Conservation (phyloP, 2,797 vertebrate species). For the Artibeus jamaicensis region DNA sequence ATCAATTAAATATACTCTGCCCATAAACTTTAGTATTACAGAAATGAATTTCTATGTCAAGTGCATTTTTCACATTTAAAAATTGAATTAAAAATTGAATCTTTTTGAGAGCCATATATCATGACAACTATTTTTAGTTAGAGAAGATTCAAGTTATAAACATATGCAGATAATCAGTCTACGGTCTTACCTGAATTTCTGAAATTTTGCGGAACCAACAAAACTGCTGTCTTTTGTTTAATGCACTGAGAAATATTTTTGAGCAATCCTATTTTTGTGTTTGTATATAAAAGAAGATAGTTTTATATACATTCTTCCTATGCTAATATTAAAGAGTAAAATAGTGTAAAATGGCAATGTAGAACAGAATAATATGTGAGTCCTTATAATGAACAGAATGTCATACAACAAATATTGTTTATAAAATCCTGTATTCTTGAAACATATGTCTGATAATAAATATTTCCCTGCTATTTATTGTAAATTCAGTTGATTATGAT, state of each 20-base stretch:
- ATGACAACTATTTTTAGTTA: neutral
- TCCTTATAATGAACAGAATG: neutral
- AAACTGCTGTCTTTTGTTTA: neutral
- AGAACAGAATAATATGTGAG: neutral
- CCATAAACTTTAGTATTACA: neutral
- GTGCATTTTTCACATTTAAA: neutral
- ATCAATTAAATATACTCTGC: neutral
- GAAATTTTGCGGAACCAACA: neutral
- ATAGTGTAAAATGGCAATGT: neutral
- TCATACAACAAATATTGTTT: neutral
- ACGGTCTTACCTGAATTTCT: neutral
- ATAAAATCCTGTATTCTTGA: neutral
- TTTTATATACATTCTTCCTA: neutral
- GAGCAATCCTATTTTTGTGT: neutral
- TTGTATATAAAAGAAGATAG: neutral
- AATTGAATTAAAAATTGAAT: conserved; percentile 20
- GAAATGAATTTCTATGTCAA: neutral
- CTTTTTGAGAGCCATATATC: neutral
- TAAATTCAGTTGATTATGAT: neutral
- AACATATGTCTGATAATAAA: conserved; percentile 6
- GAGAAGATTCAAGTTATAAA: neutral
- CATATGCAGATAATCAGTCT: neutral
- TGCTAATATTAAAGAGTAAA: neutral
- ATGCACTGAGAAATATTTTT: neutral
- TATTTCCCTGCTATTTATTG: neutral